Conservation (phyloP, 1,140 invertebrate species). For the Thrips palmi region DNA sequence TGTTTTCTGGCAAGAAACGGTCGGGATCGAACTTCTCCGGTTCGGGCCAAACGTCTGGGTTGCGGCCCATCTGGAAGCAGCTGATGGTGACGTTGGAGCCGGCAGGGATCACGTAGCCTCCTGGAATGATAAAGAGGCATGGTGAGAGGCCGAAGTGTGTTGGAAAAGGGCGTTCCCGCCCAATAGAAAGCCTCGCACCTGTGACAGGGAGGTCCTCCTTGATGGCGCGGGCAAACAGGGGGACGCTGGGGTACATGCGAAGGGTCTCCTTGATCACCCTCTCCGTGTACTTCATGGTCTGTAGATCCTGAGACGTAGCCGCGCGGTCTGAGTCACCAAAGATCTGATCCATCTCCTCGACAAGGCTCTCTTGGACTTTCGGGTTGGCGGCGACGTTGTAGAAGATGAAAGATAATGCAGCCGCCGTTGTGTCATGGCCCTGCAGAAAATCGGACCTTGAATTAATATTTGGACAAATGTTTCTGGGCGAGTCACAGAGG, state of each 20-base stretch:
- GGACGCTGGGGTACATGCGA: constrained; percentile 56
- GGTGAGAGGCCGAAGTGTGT: constrained; percentile 13
- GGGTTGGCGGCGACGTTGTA: constrained; percentile 37
- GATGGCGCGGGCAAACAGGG: constrained; percentile 44
- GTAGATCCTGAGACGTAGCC: constrained; percentile 30
- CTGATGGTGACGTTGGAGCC: constrained; percentile 17
- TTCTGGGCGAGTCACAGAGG: background rate
- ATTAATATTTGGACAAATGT: too few species aligned
- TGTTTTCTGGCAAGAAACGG: constrained; percentile 18
- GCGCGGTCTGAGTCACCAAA: constrained; percentile 22
- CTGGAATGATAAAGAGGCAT: constrained; percentile 13
- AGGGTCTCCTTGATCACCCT: constrained; percentile 52
- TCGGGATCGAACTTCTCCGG: constrained; percentile 22
- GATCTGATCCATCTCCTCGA: constrained; percentile 33
- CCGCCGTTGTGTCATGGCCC: constrained; percentile 57
- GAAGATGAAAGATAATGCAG: constrained; percentile 35
- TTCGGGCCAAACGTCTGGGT: constrained; percentile 17
- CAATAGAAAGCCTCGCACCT: constrained; percentile 41
- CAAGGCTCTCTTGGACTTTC: constrained; percentile 34
- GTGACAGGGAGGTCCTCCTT: constrained; percentile 35
- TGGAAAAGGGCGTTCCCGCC: too few species aligned
- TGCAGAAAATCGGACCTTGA: too few species aligned
- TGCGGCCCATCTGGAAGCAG: constrained; percentile 14
- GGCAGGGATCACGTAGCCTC: constrained; percentile 13
- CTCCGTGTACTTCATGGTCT: constrained; percentile 49